These are phyloP conservation scores for Sterna hirundo DNA, from an alignment of 2,113 vertebrate species.

Conservation along the genomic window DNA sequence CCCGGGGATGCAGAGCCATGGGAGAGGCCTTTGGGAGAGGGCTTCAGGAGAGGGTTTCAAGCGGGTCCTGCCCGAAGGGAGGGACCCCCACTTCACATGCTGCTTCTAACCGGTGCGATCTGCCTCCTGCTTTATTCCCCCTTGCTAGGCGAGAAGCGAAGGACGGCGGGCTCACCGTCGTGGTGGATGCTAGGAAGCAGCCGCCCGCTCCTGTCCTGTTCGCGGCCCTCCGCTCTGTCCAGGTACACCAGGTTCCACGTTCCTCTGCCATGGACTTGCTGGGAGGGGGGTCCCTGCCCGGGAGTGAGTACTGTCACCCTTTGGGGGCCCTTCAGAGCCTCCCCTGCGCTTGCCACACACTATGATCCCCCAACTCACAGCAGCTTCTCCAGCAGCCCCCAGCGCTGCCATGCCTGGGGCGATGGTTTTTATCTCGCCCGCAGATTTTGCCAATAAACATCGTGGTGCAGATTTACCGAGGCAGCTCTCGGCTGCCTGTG, in stretches of 20 bases:
- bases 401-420: fast-evolving
- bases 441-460: fast-evolving
- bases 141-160: conserved; percentile 74
- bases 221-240: conserved; percentile 78
- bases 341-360: fast-evolving
- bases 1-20: fast-evolving
- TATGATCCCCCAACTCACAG: fast-evolving
- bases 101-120: fast-evolving
- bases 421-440: fast-evolving
- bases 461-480: fast-evolving
- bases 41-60: background rate
- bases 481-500: background rate
- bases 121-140: background rate
- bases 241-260: conserved; percentile 54
- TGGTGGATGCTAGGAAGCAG: conserved; percentile 85
- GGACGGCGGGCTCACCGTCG: conserved; percentile 75
- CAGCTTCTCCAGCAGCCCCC: background rate
- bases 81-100: background rate
- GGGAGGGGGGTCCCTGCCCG: background rate
- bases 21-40: background rate
- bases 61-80: fast-evolving
- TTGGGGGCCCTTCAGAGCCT: background rate
- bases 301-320: background rate
- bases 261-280: background rate
- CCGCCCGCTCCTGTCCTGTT: conserved; percentile 70